Evolutionary conservation across 2,888 invertebrate genomes (phyloP), one percentile per base, ranked within the genome.

Genomic region (Hecatera dysodea): DNA sequence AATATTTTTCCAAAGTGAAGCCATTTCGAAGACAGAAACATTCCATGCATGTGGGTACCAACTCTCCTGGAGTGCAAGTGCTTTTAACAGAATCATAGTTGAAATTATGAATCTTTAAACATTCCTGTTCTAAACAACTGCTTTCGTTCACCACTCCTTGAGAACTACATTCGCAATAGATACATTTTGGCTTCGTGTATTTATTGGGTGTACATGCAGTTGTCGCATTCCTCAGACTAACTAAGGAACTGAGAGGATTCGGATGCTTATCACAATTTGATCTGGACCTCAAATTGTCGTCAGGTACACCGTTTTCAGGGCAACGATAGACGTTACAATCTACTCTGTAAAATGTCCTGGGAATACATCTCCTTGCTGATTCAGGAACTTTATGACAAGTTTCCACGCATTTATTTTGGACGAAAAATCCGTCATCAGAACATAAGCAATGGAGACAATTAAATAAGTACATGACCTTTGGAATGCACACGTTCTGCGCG

Each of bases 391-490:
- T 82, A 17, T 88, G 87, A 69, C 95, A 95, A 44, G 90, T 93
- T 36, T 93, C 91, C 0, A 91, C 81, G 70, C 95, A 95, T 83
- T 92, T 92, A n/a, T 87, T 89, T 1, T 87, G 67, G 42, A 86
- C 69, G 62, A 95, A 94, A n/a, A 83, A 75, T 0, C 95, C 94
- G 3, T 88, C 85, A 42, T 93, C 91, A 2, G 94, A 90, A 71
- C 95, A 95, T 46, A 92, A 69, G 76, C 95, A 95, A 67, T 93
- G 92, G 0, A 93, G 83, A 63, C 95, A 95, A 2, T 89, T 90
- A 52, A 94, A 95, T 29, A 95, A 72, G 61, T 95, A 95, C 89
- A 94, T 92, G 0, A 94, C 94, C 67, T 93, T 93, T 2, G 95
- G 94, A 68, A 95, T 91, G 62, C 95, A 95, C 2, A 85, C 79